Evolutionary conservation across 1,140 invertebrate genomes (phyloP).

Genomic region (Zophobas morio): DNA sequence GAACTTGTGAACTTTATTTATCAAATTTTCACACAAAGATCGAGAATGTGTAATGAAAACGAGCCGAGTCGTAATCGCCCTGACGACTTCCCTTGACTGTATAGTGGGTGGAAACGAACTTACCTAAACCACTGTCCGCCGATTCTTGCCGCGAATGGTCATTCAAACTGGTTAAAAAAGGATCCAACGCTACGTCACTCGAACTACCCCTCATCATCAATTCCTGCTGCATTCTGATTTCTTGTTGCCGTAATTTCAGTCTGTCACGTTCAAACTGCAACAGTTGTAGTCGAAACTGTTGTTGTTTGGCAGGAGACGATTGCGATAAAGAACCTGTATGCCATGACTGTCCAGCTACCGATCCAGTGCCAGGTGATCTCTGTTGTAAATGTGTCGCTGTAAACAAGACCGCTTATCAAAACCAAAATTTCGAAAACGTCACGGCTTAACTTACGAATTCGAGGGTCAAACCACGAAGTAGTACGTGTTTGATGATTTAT

Average conservation of each 20-base stretch:
- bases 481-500: constrained; percentile 96
- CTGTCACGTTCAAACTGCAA: constrained; percentile 89
- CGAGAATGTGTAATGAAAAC: too few relatives aligned
- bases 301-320: constrained; percentile 78
- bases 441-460: constrained; percentile 74
- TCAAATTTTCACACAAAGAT: too few relatives aligned
- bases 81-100: too few relatives aligned
- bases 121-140: constrained; percentile 87
- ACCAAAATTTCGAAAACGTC: not conserved
- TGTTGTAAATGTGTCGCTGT: constrained; percentile 63
- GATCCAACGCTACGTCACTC: constrained; percentile 78
- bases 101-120: constrained; percentile 68
- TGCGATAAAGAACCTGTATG: constrained; percentile 67
- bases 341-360: constrained; percentile 68
- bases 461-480: constrained; percentile 97
- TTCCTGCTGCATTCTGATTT: constrained; percentile 88
- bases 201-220: constrained; percentile 79
- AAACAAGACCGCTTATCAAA: constrained; percentile 45
- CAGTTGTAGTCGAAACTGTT: constrained; percentile 85
- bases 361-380: constrained; percentile 53
- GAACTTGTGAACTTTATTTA: too few relatives aligned
- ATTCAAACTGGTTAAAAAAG: constrained; percentile 84
- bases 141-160: constrained; percentile 94
- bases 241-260: constrained; percentile 88
- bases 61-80: too few relatives aligned